Percentiles rank a stretch among this genome's conserved stretches.
Conservation (phyloP, 2,888 invertebrate species). For the Gnatocerus cornutus region DNA sequence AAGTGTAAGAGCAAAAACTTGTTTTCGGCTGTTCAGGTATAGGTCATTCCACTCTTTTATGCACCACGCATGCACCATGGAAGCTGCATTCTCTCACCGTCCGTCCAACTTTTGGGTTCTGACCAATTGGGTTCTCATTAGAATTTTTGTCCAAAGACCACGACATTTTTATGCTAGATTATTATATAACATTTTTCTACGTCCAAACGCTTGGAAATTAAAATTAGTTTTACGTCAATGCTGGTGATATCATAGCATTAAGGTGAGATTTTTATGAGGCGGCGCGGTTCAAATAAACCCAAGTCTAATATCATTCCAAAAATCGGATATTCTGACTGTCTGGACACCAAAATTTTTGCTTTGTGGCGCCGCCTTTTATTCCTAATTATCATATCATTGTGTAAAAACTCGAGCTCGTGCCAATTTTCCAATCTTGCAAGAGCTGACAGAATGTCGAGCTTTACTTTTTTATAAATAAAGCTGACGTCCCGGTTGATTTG, state of each 20-base stretch:
- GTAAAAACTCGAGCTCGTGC: not conserved
- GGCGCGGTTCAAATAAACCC: not conserved
- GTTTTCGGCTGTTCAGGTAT: slow-evolving; percentile 67
- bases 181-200: not conserved
- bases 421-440: not conserved
- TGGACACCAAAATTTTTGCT: too few relatives aligned
- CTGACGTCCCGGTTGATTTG: slow-evolving; percentile 6
- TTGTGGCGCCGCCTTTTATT: too few relatives aligned
- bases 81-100: slow-evolving; percentile 55
- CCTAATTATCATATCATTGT: not conserved
- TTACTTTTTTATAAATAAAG: slow-evolving; percentile 5
- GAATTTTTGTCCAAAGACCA: slow-evolving; percentile 10
- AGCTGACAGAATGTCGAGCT: too few relatives aligned
- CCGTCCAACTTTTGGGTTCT: slow-evolving; percentile 14
- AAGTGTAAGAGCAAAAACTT: slow-evolving; percentile 66
- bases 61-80: slow-evolving; percentile 57
- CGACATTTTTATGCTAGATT: not conserved
- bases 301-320: not conserved
- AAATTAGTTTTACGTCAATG: not conserved
- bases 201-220: too few relatives aligned
- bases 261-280: slow-evolving; percentile 6
- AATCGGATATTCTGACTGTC: too few relatives aligned
- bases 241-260: slow-evolving; percentile 5
- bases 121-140: slow-evolving; percentile 27
- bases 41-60: slow-evolving; percentile 66